phyloP scores from a whole-genome alignment of 2,888 invertebrate genomes.

The Heliconius charithonia region DNA sequence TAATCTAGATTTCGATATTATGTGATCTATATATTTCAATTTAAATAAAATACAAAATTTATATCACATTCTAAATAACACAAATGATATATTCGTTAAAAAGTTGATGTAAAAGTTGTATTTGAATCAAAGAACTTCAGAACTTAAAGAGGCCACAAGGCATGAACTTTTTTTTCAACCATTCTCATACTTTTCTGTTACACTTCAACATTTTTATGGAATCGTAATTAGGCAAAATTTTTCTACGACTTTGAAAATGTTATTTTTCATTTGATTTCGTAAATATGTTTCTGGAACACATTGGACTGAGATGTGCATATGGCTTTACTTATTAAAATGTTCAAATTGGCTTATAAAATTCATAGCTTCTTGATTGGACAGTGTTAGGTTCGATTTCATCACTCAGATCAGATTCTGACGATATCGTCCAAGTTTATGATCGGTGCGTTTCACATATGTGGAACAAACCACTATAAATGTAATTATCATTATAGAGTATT shows the following conservation, averaged over 20 bases:
- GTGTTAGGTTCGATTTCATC: background rate
- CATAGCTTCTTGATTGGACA: background rate
- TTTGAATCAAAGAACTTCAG: slow-evolving; percentile 37
- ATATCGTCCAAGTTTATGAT: background rate
- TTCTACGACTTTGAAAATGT: slow-evolving; percentile 22
- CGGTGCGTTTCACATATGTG: background rate
- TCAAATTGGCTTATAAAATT: background rate
- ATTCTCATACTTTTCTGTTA: slow-evolving; percentile 43
- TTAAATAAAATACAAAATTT: background rate
- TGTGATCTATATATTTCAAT: too few species aligned
- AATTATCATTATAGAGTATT: background rate
- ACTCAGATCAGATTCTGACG: background rate
- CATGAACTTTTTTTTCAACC: slow-evolving; percentile 39
- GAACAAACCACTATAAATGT: background rate
- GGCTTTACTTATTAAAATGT: background rate
- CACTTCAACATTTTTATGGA: slow-evolving; percentile 38
- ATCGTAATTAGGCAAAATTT: slow-evolving; percentile 38
- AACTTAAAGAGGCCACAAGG: slow-evolving; percentile 41
- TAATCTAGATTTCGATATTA: too few species aligned
- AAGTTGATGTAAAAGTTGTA: slow-evolving; percentile 29
- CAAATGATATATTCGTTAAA: slow-evolving; percentile 25
- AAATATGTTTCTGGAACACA: slow-evolving; percentile 10
- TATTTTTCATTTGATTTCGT: slow-evolving; percentile 12
- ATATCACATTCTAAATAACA: background rate
- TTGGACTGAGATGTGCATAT: background rate